These are phyloP conservation scores for Trichomalopsis sarcophagae DNA, from an alignment of 1,140 invertebrate species.

Conservation along the genomic window DNA sequence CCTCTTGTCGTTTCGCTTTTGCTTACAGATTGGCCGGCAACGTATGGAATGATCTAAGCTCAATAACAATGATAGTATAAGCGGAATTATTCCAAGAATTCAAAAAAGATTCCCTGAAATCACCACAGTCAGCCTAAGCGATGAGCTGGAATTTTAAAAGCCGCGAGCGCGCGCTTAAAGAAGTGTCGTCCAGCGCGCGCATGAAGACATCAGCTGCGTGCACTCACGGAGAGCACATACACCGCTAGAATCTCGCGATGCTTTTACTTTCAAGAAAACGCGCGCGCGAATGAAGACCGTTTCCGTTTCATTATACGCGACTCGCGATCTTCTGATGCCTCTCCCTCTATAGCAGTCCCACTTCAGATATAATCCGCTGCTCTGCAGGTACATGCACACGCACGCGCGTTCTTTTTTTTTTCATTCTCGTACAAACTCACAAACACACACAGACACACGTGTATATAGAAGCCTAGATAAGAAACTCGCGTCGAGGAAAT, in stretches of 20 bases:
- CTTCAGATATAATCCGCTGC: constrained; percentile 6
- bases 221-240: neutral
- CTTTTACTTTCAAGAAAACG: constrained; percentile 16
- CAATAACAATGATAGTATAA: too few relatives aligned
- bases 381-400: neutral
- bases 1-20: neutral
- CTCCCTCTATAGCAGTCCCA: neutral
- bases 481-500: constrained; percentile 59
- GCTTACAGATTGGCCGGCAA: too few relatives aligned
- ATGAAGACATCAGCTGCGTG: neutral
- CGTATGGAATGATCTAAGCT: too few relatives aligned
- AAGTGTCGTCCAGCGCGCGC: neutral
- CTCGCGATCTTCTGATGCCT: neutral
- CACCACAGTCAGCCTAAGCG: neutral
- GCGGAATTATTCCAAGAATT: too few relatives aligned
- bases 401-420: neutral
- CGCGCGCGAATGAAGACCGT: constrained; percentile 54
- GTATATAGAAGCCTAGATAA: constrained; percentile 6
- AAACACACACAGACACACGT: neutral
- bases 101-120: neutral
- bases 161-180: neutral
- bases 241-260: constrained; percentile 20
- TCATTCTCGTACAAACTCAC: too few relatives aligned
- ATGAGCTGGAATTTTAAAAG: constrained; percentile 4
- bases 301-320: neutral